Evolutionary conservation across 2,888 invertebrate species (phyloP).

Genomic region (Suillia variegata): DNA sequence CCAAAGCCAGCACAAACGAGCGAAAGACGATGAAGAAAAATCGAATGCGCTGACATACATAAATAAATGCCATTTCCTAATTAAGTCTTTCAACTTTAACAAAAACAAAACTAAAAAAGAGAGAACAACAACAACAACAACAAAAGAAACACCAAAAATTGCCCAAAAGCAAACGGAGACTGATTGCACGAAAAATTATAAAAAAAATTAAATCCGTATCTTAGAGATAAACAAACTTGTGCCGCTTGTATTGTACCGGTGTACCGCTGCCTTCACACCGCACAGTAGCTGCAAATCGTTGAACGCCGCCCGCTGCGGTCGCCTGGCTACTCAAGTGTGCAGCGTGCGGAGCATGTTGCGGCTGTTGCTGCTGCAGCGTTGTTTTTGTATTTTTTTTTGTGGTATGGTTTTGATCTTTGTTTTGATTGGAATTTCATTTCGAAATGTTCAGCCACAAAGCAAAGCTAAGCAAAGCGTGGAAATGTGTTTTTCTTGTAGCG

Average conservation of each 20-base stretch:
- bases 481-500: conserved; percentile 30
- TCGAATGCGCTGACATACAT: conserved; percentile 44
- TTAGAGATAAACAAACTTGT: conserved; percentile 9
- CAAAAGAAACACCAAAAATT: too few species aligned
- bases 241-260: too few species aligned
- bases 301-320: conserved; percentile 4
- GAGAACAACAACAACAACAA: conserved; percentile 16
- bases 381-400: too few species aligned
- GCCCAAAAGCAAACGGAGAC: too few species aligned
- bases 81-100: conserved; percentile 42
- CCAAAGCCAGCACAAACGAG: too few species aligned
- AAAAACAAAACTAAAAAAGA: not conserved
- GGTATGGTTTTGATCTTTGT: conserved; percentile 41
- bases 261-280: not conserved
- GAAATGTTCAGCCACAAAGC: not conserved
- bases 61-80: conserved; percentile 49
- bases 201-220: conserved; percentile 12
- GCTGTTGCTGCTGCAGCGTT: not conserved
- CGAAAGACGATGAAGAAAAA: not conserved
- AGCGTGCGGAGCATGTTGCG: not conserved
- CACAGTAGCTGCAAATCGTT: conserved; percentile 6
- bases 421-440: conserved; percentile 38
- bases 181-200: too few species aligned
- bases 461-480: conserved; percentile 18
- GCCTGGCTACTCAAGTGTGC: too few species aligned